Evolutionary conservation across 2,888 invertebrate genomes (phyloP), one percentile per base, ranked within the genome.

Genomic region (Malthinus seriepunctatus): DNA sequence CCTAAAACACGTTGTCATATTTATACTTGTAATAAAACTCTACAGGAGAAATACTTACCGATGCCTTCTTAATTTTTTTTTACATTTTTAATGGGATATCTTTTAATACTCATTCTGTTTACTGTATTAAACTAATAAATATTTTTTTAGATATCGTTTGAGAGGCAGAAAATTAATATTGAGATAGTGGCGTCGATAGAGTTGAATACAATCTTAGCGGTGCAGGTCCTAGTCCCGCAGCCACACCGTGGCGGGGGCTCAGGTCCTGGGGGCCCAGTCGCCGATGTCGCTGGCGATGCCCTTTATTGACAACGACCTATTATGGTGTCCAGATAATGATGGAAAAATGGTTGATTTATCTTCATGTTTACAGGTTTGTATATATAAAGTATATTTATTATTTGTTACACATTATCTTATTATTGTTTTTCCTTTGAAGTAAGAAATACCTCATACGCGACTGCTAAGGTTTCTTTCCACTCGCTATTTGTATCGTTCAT

Each of bases 251-350:
- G 85, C 84, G 85, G 85, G 84, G 81, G 79, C 84, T 77, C 82
- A 83, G 82, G 84, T 83, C 80, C 81, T 83, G 69, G 78, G 78
- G 82, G 78, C 76, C 62, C 71, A 70, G 70, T 79, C 82, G 79
- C 83, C 80, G 78, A 82, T 82, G 82, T 83, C 84, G 80, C 81
- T 87, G 88, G 88, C 90, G 85, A 93, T 93, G 93, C 93, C 94
- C 84, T 95, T 94, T 86, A 93, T 95, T 82, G 94, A 95, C 85
- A 94, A 95, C 86, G 94, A 95, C 80, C 86, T 94, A 73, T 83
- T 91, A 79, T 95, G 95, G 95, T 91, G 93, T 84, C 92, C 93
- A 76, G 94, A 94, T 84, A 93, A 93, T 83, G 94, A 94, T 83
- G 93, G 93, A 80, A 93, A 93, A 81, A 93, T 94, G 88, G 93